phyloP scores from a whole-genome alignment of 2,888 invertebrate genomes.

The Anorthoa munda region DNA sequence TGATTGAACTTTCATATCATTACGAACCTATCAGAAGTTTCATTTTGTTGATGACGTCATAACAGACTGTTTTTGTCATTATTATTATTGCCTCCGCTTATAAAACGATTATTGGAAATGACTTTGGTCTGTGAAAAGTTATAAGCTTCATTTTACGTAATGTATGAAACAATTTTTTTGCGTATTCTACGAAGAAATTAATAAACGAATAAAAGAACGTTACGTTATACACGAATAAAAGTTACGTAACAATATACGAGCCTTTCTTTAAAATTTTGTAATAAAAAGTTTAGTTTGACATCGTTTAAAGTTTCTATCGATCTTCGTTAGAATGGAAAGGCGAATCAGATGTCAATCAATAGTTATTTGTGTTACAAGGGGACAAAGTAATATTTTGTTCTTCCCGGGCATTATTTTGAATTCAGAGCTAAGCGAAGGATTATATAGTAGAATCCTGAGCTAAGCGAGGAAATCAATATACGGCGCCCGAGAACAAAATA shows the following conservation, averaged over 20 bases:
- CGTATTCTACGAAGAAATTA: too few relatives aligned
- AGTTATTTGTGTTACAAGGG: too few relatives aligned
- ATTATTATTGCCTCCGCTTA: not conserved
- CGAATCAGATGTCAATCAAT: not conserved
- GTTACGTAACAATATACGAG: not conserved
- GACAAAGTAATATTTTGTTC: too few relatives aligned
- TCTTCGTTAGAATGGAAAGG: not conserved
- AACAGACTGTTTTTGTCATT: not conserved
- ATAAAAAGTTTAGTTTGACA: not conserved
- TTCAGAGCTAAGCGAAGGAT: too few relatives aligned
- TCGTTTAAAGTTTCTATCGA: not conserved
- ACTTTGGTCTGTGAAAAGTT: not conserved
- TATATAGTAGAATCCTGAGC: too few relatives aligned
- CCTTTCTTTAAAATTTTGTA: not conserved
- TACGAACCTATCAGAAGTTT: constrained; percentile 8
- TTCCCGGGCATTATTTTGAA: too few relatives aligned
- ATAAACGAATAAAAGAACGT: too few relatives aligned
- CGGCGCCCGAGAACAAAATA: too few relatives aligned
- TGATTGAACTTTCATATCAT: constrained; percentile 59
- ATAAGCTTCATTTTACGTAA: not conserved
- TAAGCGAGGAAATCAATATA: too few relatives aligned
- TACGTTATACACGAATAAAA: too few relatives aligned
- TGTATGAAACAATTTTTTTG: not conserved
- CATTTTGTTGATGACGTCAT: constrained; percentile 17
- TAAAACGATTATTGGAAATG: not conserved